Conservation (phyloP, 2,888 invertebrate genomes). For the Polyommatus iphigenia region DNA sequence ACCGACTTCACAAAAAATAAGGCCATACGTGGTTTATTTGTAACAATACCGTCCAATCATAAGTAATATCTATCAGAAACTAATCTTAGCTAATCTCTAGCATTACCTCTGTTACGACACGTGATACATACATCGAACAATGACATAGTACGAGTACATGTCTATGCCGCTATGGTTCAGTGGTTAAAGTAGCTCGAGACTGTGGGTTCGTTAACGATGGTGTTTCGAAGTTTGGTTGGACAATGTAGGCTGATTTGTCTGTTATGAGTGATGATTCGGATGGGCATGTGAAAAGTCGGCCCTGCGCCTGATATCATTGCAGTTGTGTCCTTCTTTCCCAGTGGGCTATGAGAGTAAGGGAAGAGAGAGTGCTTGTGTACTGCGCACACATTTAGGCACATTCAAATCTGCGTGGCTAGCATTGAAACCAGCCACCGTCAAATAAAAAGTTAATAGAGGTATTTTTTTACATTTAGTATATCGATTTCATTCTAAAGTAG, state of each 20-base stretch:
- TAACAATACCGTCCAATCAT: not conserved
- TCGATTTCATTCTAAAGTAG: too few relatives aligned
- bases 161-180: not conserved
- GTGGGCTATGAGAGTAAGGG: not conserved
- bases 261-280: too few relatives aligned
- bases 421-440: not conserved
- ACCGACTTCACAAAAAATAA: too few relatives aligned
- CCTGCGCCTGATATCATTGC: not conserved
- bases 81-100: not conserved
- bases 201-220: too few relatives aligned
- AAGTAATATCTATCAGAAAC: not conserved
- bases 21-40: not conserved
- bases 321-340: too few relatives aligned
- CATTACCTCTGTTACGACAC: constrained; percentile 8
- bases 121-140: not conserved
- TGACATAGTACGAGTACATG: not conserved
- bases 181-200: too few relatives aligned
- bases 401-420: not conserved
- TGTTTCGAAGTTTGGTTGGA: too few relatives aligned
- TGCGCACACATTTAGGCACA: not conserved
- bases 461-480: too few relatives aligned
- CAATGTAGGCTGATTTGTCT: too few relatives aligned
- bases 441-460: not conserved
- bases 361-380: not conserved
- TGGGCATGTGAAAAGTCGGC: too few relatives aligned